Evolutionary conservation across 2,888 invertebrate genomes (phyloP).

Genomic region (Mechanitis mazaeus): DNA sequence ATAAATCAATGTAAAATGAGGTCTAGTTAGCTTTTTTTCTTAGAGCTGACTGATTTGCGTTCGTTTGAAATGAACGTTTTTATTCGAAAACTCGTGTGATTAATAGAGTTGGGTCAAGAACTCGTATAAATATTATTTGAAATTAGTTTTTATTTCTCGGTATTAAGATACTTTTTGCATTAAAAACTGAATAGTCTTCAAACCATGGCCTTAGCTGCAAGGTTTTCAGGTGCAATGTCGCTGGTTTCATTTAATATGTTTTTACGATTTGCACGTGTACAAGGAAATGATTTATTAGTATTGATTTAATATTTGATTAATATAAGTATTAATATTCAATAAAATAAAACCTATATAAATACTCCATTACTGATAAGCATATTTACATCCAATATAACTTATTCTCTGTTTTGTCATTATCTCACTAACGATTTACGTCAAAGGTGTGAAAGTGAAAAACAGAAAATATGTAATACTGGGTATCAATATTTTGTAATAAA

Average conservation of each 20-base stretch:
- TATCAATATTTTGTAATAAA: too few relatives aligned
- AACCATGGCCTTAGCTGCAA: slow-evolving; percentile 22
- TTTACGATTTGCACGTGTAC: slow-evolving; percentile 6
- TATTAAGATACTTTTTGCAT: slow-evolving; percentile 14
- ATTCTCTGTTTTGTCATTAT: too few relatives aligned
- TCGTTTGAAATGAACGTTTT: slow-evolving; percentile 21
- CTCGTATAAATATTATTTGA: background rate
- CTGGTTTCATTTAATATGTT: slow-evolving; percentile 8
- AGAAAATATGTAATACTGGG: too few relatives aligned
- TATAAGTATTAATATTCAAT: too few relatives aligned
- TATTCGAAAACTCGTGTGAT: slow-evolving; percentile 22
- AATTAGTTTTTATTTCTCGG: slow-evolving; percentile 6
- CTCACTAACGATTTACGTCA: too few relatives aligned
- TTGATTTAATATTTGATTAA: too few relatives aligned
- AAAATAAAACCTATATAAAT: too few relatives aligned
- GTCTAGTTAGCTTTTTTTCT: slow-evolving; percentile 18
- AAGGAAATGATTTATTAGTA: background rate
- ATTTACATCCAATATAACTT: too few relatives aligned
- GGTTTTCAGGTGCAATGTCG: slow-evolving; percentile 26
- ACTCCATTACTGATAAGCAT: too few relatives aligned
- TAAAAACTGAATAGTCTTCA: slow-evolving; percentile 9
- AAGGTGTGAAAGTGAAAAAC: too few relatives aligned
- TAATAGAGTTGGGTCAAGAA: slow-evolving; percentile 21
- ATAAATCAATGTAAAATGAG: slow-evolving; percentile 17
- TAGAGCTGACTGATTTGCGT: slow-evolving; percentile 14